Evolutionary conservation across 2,888 invertebrate species (phyloP).

Genomic region (Erebia epiphron): DNA sequence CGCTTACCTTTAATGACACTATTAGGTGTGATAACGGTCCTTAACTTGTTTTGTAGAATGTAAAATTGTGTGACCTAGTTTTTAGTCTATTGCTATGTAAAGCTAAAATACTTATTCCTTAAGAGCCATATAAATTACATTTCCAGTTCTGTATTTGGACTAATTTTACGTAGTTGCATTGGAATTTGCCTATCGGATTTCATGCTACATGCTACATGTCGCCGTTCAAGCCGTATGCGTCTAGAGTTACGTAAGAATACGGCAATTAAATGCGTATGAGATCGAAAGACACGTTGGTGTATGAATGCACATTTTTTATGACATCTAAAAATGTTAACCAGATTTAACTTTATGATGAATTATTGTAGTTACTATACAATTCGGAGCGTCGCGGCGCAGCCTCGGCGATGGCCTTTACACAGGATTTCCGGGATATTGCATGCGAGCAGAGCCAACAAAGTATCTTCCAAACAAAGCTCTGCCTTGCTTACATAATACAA

Average conservation of each 20-base stretch:
- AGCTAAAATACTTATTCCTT: not conserved
- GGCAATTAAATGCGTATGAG: not conserved
- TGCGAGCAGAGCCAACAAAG: constrained; percentile 52
- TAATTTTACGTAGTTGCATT: constrained; percentile 1
- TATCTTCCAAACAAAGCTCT: constrained; percentile 40
- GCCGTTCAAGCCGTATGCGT: not conserved
- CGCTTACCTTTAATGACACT: too few species aligned
- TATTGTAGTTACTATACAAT: constrained; percentile 13
- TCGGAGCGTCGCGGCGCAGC: constrained; percentile 42
- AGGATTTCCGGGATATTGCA: constrained; percentile 77
- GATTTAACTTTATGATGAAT: not conserved
- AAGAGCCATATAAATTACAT: not conserved
- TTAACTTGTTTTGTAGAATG: not conserved
- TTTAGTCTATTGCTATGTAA: not conserved
- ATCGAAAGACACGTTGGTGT: not conserved
- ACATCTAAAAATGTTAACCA: not conserved
- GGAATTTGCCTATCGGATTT: constrained; percentile 6
- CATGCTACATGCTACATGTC: not conserved
- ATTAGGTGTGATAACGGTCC: too few species aligned
- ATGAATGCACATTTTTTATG: not conserved
- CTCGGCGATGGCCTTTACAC: constrained; percentile 65
- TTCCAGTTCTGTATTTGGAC: not conserved
- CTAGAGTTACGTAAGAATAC: constrained; percentile 1
- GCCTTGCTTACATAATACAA: constrained; percentile 6
- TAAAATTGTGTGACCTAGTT: not conserved